Percentiles rank a stretch among this genome's conserved stretches.
phyloP scores from a whole-genome alignment of 2,888 invertebrate species.

The Synanthedon formicaeformis region DNA sequence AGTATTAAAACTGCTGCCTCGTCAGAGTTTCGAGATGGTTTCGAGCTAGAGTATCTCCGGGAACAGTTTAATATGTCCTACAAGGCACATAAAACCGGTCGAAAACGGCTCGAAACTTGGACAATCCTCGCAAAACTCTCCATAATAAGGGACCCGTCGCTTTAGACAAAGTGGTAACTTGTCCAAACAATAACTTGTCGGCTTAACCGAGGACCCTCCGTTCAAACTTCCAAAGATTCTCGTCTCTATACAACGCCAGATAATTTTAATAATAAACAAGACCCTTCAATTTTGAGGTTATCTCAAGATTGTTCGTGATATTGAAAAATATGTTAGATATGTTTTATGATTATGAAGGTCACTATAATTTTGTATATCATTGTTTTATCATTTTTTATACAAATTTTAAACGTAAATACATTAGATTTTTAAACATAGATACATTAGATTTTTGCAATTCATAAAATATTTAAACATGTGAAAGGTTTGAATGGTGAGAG shows the following conservation, averaged over 20 bases:
- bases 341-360: no score
- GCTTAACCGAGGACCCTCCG: constrained; percentile 10
- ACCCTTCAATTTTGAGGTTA: background rate
- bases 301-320: background rate
- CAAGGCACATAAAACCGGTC: background rate
- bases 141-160: background rate
- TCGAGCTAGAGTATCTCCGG: background rate
- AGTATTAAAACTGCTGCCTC: background rate
- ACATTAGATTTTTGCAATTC: no score
- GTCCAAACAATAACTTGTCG: constrained; percentile 11
- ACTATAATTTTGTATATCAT: no score
- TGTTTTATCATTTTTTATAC: no score
- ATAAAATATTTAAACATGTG: no score
- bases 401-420: no score
- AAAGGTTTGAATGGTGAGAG: no score
- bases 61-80: background rate
- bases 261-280: background rate
- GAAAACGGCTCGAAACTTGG: background rate
- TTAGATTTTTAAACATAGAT: no score
- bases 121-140: background rate
- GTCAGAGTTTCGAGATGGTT: background rate
- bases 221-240: background rate
- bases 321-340: no score
- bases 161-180: constrained; percentile 5
- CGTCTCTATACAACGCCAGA: background rate